These are phyloP conservation scores for Petrocephalus zakoni DNA, from an alignment of 2,113 vertebrate genomes.

Conservation along the genomic window DNA sequence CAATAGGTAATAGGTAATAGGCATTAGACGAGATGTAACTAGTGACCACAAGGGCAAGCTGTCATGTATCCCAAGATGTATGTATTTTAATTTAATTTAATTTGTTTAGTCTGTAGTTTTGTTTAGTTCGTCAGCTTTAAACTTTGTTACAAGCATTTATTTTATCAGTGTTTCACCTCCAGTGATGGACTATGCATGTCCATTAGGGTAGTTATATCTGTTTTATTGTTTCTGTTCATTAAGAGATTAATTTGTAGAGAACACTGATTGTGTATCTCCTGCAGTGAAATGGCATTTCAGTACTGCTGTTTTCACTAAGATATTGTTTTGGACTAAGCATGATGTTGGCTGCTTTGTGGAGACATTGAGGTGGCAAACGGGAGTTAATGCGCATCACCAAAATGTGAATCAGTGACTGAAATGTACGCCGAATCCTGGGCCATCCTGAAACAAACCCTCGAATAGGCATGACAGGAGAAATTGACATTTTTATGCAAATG, in stretches of 20 bases:
- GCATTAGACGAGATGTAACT: neutral
- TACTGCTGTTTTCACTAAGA: neutral
- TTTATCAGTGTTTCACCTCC: too few relatives aligned
- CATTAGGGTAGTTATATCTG: too few relatives aligned
- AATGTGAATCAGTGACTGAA: neutral
- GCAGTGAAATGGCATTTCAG: neutral
- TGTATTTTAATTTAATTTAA: too few relatives aligned
- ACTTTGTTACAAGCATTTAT: neutral
- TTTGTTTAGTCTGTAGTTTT: too few relatives aligned
- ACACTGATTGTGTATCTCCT: neutral
- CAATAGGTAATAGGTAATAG: too few relatives aligned
- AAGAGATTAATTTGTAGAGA: neutral
- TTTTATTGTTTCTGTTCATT: neutral
- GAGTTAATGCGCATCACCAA: neutral
- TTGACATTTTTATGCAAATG: neutral
- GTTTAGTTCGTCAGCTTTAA: neutral
- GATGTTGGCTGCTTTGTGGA: neutral
- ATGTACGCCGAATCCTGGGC: neutral
- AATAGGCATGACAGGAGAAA: neutral
- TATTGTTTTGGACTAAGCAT: neutral
- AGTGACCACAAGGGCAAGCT: neutral
- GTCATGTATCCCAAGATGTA: neutral
- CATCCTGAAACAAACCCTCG: neutral
- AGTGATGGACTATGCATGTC: too few relatives aligned
- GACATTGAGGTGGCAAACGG: neutral